Conservation (phyloP, 2,888 invertebrate genomes). For the Drosophila imparisetae region DNA sequence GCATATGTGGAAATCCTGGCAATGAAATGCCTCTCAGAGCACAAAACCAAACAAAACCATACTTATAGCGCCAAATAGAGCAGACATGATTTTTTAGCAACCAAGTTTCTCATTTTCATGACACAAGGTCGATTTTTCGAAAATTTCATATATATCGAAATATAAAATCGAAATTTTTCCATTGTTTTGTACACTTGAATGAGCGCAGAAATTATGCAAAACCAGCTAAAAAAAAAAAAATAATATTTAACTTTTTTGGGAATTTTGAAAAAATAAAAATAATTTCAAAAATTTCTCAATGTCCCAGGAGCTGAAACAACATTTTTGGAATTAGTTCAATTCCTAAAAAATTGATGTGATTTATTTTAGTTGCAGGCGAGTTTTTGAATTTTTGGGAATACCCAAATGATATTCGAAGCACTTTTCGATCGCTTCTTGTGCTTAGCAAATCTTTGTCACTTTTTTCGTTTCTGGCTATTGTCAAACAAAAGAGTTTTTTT, state of each 20-base stretch:
- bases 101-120: not conserved
- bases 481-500: slow-evolving; percentile 15
- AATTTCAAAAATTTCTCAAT: not conserved
- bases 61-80: not conserved
- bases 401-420: not conserved
- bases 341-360: not conserved
- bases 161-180: not conserved
- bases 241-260: not conserved
- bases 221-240: not conserved
- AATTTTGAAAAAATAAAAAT: not conserved
- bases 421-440: not conserved
- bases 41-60: not conserved
- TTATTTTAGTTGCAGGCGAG: not conserved
- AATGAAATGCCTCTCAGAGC: slow-evolving; percentile 41
- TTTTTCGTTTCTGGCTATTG: not conserved
- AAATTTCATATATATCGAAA: not conserved
- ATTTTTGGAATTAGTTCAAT: not conserved
- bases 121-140: not conserved
- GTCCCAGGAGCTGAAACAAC: not conserved
- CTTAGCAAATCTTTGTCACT: not conserved
- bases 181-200: not conserved
- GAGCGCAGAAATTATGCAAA: not conserved
- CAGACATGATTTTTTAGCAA: not conserved
- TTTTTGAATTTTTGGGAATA: not conserved
- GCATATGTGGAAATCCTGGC: slow-evolving; percentile 50